Evolutionary conservation across 2,888 invertebrate species (phyloP), one percentile per base, ranked within the genome.

Genomic region (Ophraella communa): DNA sequence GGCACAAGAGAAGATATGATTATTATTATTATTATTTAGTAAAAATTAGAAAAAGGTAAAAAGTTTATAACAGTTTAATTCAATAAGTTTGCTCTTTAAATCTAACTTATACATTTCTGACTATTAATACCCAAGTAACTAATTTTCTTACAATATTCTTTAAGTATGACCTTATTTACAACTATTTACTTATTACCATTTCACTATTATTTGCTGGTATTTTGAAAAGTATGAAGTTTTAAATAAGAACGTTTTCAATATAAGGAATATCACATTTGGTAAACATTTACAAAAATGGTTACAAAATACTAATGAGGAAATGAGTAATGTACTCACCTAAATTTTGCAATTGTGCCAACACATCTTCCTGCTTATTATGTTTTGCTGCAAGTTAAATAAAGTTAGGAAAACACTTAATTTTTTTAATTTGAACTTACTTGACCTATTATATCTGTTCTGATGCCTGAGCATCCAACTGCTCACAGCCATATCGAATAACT

Each of bases 401-500:
- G 35, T 62, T 33, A 51, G 18, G 42, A 67, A 58, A 39, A 53
- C 17, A 11, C 27, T 51, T 44, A 27, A 10, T 44, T 64, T 56
- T 21, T 59, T 57, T 49, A 51, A 24, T 68, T 70, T 21, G 33
- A 72, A 73, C 75, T 73, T 78, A 79, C 78, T 74, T 78, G 83
- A 73, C 78, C 83, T 83, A 79, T 79, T 64, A 47, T 57, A 84
- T 80, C 78, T 83, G 80, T 75, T 83, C 70, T 78, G 78, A 70
- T 82, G 84, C 76, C 85, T 83, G 72, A 85, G 77, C 83, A 84
- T 84, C 84, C 85, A 86, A 79, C 84, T 84, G 69, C 85, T 83
- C 76, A 85, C 83, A 76, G 85, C 85, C 85, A 84, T 84, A 39
- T 27, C 58, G 59, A 54, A 49, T 51, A 49, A n/a, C 18, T 42